Percentiles rank a stretch among this genome's conserved stretches.
These are phyloP conservation scores for Pseudopipra pipra DNA, from an alignment of 2,113 vertebrate species.

Conservation along the genomic window DNA sequence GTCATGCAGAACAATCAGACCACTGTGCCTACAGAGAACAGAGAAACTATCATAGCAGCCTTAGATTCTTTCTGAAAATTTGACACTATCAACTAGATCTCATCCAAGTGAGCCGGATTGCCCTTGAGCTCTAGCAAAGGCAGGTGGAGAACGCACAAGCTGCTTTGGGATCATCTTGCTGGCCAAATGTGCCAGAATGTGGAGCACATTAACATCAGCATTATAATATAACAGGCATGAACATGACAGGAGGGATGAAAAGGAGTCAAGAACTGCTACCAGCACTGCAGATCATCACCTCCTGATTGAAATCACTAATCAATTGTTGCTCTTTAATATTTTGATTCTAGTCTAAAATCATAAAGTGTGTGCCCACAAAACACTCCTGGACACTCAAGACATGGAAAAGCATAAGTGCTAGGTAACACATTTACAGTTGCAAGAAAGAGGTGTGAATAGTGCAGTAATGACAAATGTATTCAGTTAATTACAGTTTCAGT, in stretches of 20 bases:
- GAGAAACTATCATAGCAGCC: background rate
- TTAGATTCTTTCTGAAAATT: background rate
- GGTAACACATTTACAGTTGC: background rate
- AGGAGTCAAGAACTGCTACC: background rate
- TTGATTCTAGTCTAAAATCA: background rate
- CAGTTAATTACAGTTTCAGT: constrained; percentile 25
- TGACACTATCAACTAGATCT: background rate
- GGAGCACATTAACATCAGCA: background rate
- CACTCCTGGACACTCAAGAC: background rate
- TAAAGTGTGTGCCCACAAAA: background rate
- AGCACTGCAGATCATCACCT: background rate
- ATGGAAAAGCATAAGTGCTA: background rate
- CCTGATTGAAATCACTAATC: background rate
- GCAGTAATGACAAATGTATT: background rate
- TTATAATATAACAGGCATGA: background rate
- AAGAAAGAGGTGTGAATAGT: constrained; percentile 23
- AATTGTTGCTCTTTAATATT: background rate
- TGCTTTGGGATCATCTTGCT: background rate
- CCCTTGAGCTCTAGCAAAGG: background rate
- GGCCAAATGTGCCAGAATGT: background rate
- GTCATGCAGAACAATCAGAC: background rate
- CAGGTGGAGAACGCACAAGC: background rate
- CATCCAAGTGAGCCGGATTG: background rate
- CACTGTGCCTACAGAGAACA: background rate
- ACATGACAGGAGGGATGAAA: background rate